phyloP scores from a whole-genome alignment of 2,888 invertebrate species.

The Dioctria linearis region DNA sequence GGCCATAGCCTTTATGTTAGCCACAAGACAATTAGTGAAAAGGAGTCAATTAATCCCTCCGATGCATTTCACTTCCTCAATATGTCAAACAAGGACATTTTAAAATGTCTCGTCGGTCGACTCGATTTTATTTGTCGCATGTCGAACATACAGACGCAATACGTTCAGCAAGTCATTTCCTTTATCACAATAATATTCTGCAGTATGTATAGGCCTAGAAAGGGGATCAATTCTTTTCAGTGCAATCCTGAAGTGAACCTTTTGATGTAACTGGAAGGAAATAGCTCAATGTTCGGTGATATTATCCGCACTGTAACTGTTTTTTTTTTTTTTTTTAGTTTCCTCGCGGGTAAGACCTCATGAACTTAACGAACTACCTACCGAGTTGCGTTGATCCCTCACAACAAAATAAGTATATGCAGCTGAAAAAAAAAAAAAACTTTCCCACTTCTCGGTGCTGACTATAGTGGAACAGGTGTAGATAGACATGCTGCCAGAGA shows the following conservation, averaged over 20 bases:
- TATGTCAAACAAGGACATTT: conserved; percentile 26
- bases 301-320: conserved; percentile 31
- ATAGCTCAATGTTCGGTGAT: conserved; percentile 8
- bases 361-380: too few relatives aligned
- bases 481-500: not conserved
- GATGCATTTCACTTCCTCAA: conserved; percentile 56
- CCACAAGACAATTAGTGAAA: conserved; percentile 53
- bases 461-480: conserved; percentile 41
- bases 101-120: not conserved
- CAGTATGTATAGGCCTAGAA: not conserved
- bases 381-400: not conserved
- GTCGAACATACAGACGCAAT: not conserved
- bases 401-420: not conserved
- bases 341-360: conserved; percentile 22
- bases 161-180: conserved; percentile 8
- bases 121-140: conserved; percentile 11
- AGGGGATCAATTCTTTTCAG: not conserved
- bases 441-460: not conserved
- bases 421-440: not conserved
- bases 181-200: not conserved
- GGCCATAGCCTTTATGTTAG: conserved; percentile 15
- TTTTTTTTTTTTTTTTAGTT: conserved; percentile 20
- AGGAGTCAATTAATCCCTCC: conserved; percentile 57
- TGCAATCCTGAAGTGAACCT: conserved; percentile 18
- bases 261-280: not conserved